These are phyloP conservation scores for Cancer borealis DNA, from an alignment of 2,888 invertebrate species.

Conservation along the genomic window DNA sequence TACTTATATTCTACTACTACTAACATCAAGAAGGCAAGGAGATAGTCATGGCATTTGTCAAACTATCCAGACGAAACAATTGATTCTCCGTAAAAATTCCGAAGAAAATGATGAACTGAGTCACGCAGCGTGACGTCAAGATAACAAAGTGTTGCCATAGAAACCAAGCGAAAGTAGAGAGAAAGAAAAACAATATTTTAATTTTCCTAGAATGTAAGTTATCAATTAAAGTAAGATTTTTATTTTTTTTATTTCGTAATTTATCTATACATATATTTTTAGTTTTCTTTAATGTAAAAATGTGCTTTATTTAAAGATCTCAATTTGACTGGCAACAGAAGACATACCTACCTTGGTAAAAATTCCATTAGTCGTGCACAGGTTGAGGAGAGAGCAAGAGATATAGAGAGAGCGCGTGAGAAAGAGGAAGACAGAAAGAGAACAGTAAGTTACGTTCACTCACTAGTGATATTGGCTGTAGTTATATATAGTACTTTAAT, in stretches of 20 bases:
- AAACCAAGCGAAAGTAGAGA: background rate
- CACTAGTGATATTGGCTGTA: background rate
- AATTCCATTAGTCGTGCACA: background rate
- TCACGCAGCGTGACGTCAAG: background rate
- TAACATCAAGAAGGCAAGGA: no score
- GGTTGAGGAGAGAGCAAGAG: background rate
- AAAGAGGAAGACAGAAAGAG: background rate
- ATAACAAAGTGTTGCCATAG: background rate
- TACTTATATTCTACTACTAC: no score
- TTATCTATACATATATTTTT: background rate
- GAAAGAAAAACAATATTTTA: background rate
- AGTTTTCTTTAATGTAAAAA: background rate
- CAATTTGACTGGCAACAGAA: background rate
- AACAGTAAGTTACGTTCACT: background rate
- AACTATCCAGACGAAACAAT: background rate
- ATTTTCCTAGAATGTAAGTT: background rate
- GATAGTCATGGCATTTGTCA: background rate
- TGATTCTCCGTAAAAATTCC: constrained; percentile 6
- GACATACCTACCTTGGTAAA: background rate
- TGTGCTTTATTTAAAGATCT: background rate
- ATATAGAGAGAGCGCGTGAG: background rate
- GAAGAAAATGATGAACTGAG: background rate
- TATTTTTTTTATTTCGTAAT: background rate
- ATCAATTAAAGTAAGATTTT: background rate
- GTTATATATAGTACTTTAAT: no score